Base-by-base conservation (phyloP, 2,888 invertebrate species). In the Drosophila tanythrix region DNA sequence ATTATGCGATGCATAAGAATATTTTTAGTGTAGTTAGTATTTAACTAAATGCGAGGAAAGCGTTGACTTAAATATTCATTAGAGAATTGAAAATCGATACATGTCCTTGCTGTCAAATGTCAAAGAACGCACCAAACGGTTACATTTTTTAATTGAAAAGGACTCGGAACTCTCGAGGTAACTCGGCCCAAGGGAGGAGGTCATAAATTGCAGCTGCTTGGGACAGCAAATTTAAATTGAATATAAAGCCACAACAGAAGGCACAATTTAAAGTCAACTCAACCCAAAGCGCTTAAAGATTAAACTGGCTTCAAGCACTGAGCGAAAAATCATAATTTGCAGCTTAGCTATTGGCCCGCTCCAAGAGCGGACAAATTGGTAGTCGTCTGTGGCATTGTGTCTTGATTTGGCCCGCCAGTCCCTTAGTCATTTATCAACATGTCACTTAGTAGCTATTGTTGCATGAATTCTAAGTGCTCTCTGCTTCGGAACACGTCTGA, bases 391-490 rank as follows among this genome's bases (percentile, higher is more conserved):
- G 67, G 58, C 67, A 43, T 73, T 73, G 70, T 50, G 59, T 56
- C 79, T 60, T 80, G 78, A 71, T 71, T 78, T 74, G 60, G 40
- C 46, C 36, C 40, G 40, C 36, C 52, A 46, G 62, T 65, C 29
- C 52, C 51, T 61, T 40, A 75, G 75, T 72, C 83, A 82, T 83
- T 83, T 75, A 70, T 83, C 83, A 83, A 83, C 79, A 77, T 83
- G 83, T 82, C 83, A 83, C 86, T 88, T 85, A 85, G 81, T 68
- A 38, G 73, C 76, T 63, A 70, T 73, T 76, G 79, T 76, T 87
- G 63, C 43, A 36, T 62, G 60, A 40, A 31, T 66, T 62, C 81
- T 70, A 64, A 77, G 83, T 77, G 74, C 50, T 57, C 35, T 33
- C 10, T 35, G 40, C 15, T 50, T 40, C 50, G 50, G 31, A 46